phyloP scores from a whole-genome alignment of 2,888 invertebrate species.

The Acleris cristana region DNA sequence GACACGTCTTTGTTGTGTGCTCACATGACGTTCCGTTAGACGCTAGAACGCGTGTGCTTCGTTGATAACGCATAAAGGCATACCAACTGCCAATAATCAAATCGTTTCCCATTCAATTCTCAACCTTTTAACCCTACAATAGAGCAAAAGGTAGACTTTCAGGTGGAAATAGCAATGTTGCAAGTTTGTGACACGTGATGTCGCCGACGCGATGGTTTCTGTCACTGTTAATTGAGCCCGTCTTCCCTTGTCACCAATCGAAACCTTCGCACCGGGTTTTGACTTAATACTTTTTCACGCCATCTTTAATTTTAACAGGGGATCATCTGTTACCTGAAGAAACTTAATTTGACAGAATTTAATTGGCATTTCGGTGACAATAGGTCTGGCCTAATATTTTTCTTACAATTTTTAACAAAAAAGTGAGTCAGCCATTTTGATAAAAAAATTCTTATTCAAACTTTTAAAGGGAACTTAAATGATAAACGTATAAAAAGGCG shows the following conservation, averaged over 20 bases:
- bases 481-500: too few species aligned
- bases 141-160: conserved; percentile 33
- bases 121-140: conserved; percentile 45
- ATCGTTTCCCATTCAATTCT: conserved; percentile 41
- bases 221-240: conserved; percentile 44
- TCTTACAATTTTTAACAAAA: too few species aligned
- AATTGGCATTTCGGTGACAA: too few species aligned
- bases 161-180: conserved; percentile 16
- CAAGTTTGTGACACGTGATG: conserved; percentile 26
- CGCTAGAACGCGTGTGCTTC: conserved; percentile 51
- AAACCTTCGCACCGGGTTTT: conserved; percentile 17
- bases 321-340: background rate
- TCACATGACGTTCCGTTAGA: conserved; percentile 45
- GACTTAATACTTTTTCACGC: conserved; percentile 15
- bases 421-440: too few species aligned
- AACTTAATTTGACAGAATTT: too few species aligned
- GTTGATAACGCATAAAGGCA: conserved; percentile 57
- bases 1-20: conserved; percentile 51
- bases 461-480: too few species aligned
- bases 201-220: conserved; percentile 37
- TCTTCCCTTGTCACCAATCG: conserved; percentile 29
- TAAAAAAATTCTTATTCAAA: too few species aligned
- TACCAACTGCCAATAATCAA: conserved; percentile 45
- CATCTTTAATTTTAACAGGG: background rate
- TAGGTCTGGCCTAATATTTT: too few species aligned